phyloP scores from a whole-genome alignment of 2,797 vertebrate species.

The Otus scops region DNA sequence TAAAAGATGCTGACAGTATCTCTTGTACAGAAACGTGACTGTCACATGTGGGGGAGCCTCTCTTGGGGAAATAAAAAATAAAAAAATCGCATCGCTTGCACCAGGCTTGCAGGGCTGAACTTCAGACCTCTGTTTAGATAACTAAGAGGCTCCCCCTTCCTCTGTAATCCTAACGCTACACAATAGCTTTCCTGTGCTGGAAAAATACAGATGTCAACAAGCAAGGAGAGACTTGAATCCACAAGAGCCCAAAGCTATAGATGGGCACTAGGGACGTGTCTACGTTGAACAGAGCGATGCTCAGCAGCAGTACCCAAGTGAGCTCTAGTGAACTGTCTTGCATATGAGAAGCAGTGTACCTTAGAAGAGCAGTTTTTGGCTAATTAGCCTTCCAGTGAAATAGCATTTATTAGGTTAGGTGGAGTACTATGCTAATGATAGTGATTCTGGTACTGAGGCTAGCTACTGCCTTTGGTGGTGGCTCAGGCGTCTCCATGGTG shows the following conservation, averaged over 20 bases:
- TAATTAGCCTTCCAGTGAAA: slow-evolving; percentile 23
- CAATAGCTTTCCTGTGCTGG: background rate
- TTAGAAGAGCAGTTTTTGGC: slow-evolving; percentile 14
- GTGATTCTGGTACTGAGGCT: background rate
- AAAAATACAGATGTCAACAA: background rate
- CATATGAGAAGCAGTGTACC: background rate
- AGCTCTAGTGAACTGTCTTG: background rate
- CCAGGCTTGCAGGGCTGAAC: background rate
- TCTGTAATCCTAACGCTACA: background rate
- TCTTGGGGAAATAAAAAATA: background rate
- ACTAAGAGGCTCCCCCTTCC: background rate
- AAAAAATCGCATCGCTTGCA: background rate
- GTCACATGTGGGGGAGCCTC: background rate
- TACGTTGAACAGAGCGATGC: fast-evolving
- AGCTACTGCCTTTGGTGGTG: background rate
- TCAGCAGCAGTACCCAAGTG: background rate
- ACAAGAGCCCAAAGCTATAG: background rate
- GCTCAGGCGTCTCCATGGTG: background rate
- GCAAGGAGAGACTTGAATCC: background rate
- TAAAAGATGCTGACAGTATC: background rate
- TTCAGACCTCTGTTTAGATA: background rate
- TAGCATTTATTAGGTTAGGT: background rate
- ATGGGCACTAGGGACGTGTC: background rate
- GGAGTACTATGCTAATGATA: background rate
- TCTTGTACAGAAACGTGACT: background rate